These are phyloP conservation scores for Pseudorectes ferrugineus DNA, from an alignment of 2,113 vertebrate species.

Conservation along the genomic window DNA sequence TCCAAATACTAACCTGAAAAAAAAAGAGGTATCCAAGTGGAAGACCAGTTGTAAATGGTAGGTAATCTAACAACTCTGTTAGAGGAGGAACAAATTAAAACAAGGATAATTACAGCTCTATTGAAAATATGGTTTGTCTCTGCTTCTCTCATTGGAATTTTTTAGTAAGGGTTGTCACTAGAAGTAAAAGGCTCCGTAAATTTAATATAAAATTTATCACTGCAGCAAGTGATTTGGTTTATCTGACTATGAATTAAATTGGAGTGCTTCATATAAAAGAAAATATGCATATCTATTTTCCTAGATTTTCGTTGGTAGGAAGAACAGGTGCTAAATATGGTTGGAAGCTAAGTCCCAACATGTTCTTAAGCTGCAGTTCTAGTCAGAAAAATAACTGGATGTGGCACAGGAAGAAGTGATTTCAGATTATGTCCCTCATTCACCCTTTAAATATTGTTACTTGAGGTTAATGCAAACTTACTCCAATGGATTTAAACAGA, in stretches of 20 bases:
- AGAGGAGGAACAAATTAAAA: background rate
- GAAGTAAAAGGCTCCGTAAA: background rate
- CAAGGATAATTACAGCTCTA: background rate
- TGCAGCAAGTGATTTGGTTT: background rate
- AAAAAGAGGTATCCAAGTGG: slow-evolving; percentile 16
- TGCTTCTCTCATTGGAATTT: background rate
- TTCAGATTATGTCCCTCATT: background rate
- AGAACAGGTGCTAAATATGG: background rate
- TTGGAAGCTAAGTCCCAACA: background rate
- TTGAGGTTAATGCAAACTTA: background rate
- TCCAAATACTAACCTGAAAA: slow-evolving; percentile 74
- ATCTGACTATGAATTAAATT: background rate
- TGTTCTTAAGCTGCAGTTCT: background rate
- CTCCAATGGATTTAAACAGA: background rate
- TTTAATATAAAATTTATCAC: background rate
- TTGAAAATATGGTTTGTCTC: background rate
- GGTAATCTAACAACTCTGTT: background rate
- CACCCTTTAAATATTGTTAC: background rate
- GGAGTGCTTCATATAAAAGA: background rate
- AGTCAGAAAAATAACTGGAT: background rate
- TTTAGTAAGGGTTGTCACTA: background rate
- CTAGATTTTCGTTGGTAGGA: background rate
- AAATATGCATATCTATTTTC: background rate
- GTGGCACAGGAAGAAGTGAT: background rate
- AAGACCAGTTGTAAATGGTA: slow-evolving; percentile 66